Conservation (phyloP, 2,888 invertebrate genomes). For the Melieria omissa region DNA sequence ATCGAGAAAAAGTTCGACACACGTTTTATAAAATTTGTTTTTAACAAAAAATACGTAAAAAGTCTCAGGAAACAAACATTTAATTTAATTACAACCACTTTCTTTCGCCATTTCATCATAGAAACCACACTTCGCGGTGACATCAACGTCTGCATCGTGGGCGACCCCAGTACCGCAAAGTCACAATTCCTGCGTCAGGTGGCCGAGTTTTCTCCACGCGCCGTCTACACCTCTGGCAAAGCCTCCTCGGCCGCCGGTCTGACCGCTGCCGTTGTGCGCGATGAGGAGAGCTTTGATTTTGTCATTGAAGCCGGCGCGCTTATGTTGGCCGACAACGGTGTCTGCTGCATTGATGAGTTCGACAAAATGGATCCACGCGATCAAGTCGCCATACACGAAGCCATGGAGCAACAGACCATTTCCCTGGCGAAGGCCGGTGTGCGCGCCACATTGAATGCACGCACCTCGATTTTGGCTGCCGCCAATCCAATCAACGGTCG, state of each 20-base stretch:
- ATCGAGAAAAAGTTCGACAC: too few relatives aligned
- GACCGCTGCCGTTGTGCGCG: constrained; percentile 96
- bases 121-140: constrained; percentile 94
- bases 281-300: constrained; percentile 98
- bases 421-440: constrained; percentile 98
- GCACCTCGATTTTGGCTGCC: constrained; percentile 97
- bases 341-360: constrained; percentile 99
- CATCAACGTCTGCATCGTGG: constrained; percentile 97
- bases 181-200: constrained; percentile 96
- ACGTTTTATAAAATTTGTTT: too few relatives aligned
- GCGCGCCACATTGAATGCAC: constrained; percentile 95
- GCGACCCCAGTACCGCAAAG: constrained; percentile 99
- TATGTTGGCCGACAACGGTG: constrained; percentile 98
- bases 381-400: constrained; percentile 99
- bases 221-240: constrained; percentile 98
- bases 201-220: constrained; percentile 93
- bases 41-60: too few relatives aligned
- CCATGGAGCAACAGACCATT: constrained; percentile 99
- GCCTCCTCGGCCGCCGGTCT: constrained; percentile 98
- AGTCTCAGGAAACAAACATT: too few relatives aligned
- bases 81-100: not conserved
- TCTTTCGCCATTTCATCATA: constrained; percentile 45
- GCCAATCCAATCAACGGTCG: constrained; percentile 98
- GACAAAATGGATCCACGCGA: constrained; percentile 99
- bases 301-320: constrained; percentile 99